These are phyloP conservation scores for Amyelois transitella DNA, from an alignment of 1,140 invertebrate genomes.

Conservation along the genomic window DNA sequence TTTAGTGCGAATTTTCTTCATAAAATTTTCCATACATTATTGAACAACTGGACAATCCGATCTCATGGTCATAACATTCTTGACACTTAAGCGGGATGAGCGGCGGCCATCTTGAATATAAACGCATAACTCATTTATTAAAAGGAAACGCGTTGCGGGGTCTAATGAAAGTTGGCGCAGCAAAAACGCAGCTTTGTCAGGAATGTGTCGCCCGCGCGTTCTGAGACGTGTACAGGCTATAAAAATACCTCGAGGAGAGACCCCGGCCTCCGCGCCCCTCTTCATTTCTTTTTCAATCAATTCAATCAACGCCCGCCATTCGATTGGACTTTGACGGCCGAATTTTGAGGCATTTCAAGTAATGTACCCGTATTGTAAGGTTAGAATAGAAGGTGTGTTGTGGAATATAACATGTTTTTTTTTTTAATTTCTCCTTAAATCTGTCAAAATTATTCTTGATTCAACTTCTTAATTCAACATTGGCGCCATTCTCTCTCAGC, in stretches of 20 bases:
- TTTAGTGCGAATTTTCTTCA: too few species aligned
- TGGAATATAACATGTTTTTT: background rate
- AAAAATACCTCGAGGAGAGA: conserved; percentile 56
- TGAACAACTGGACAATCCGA: conserved; percentile 3
- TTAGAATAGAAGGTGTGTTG: background rate
- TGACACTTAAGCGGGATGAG: conserved; percentile 34
- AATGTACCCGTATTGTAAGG: conserved; percentile 5
- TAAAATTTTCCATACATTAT: background rate
- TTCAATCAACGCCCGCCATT: conserved; percentile 55
- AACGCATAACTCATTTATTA: conserved; percentile 66
- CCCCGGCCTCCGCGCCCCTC: conserved; percentile 28
- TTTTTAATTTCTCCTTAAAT: background rate
- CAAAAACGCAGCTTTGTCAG: conserved; percentile 59
- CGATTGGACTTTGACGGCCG: conserved; percentile 45
- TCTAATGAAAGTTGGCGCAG: conserved; percentile 61
- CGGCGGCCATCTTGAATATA: conserved; percentile 54
- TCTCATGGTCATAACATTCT: conserved; percentile 38
- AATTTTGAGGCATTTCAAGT: conserved; percentile 30
- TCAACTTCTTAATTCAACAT: background rate
- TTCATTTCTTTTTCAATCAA: conserved; percentile 66
- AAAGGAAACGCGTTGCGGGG: conserved; percentile 53
- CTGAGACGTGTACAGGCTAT: conserved; percentile 58
- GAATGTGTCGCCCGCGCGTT: conserved; percentile 67
- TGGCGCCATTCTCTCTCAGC: background rate
- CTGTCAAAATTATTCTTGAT: background rate